Conservation (phyloP, 2,888 invertebrate genomes). For the Horisme vitalbata region DNA sequence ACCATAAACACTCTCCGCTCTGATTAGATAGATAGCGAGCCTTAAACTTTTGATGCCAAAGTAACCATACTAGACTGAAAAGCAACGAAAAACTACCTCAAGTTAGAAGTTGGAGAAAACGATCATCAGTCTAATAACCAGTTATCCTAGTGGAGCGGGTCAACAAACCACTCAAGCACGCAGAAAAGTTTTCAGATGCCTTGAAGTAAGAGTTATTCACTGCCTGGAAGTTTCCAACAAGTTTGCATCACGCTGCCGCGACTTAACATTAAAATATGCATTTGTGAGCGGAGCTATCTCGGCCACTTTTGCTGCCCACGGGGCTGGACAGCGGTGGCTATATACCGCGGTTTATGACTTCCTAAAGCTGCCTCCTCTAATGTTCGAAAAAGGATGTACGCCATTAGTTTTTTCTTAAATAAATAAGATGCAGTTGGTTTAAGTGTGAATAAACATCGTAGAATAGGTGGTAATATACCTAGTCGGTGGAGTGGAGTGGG, state of each 20-base stretch:
- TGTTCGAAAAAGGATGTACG: conserved; percentile 37
- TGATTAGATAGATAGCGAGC: too few species aligned
- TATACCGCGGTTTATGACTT: conserved; percentile 66
- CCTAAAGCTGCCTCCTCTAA: conserved; percentile 28
- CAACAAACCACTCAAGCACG: conserved; percentile 31
- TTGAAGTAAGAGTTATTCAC: conserved; percentile 70
- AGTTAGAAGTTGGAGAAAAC: conserved; percentile 12
- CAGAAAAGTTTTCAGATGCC: conserved; percentile 48
- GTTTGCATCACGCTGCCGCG: conserved; percentile 69
- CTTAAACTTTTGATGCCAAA: too few species aligned
- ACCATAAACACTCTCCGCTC: too few species aligned
- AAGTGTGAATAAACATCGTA: conserved; percentile 25
- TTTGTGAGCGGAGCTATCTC: conserved; percentile 70
- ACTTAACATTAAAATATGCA: conserved; percentile 78
- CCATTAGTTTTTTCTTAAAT: conserved; percentile 33
- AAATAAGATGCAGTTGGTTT: conserved; percentile 29
- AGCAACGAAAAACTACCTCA: too few species aligned
- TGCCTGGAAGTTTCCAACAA: conserved; percentile 67
- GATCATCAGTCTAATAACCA: conserved; percentile 6
- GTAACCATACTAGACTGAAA: too few species aligned
- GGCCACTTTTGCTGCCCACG: conserved; percentile 65
- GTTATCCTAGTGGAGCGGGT: neutral
- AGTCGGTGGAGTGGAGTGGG: conserved; percentile 15
- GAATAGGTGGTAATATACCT: conserved; percentile 25
- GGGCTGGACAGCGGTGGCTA: conserved; percentile 48